Base-by-base conservation (phyloP, 1,140 invertebrate genomes). In the Psix sp. region DNA sequence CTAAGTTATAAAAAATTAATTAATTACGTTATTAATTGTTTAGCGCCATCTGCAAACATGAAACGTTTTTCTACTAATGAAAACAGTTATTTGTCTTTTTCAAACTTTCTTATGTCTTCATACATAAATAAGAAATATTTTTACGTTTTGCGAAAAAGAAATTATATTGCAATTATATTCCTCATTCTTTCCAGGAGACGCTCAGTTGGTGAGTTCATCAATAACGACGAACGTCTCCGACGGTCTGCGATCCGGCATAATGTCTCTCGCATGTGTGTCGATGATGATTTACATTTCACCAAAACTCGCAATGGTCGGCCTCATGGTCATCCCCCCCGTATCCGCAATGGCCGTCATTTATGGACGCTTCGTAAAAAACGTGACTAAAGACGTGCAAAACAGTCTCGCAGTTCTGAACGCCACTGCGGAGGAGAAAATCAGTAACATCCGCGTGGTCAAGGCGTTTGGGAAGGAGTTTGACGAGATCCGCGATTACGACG, bases 271-370 rank as follows among this genome's bases (percentile, higher is more conserved):
- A 38, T 96, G 96, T 7, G 91, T 95, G 13, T 92, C 92, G 3
- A 97, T 99, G 95, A 99, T 99, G 97, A 91, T 97, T 75, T 98
- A 96, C 84, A 95, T 96, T 71, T 99, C 97, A 3, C 91, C 95
- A 5, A 90, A 96, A 67, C 83, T 99, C 52, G 94, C 96, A 3
- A 71, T 95, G 11, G 91, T 98, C 40, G 94, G 96, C 13, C 83
- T 98, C 21, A 87, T 91, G 40, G 93, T 97, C 26, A 95, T 99
- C 7, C 96, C 97, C 14, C 94, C 95, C 6, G 90, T 99, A 13
- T 94, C 94, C 1, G 89, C 91, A 14, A 82, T 96, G 56, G 96
- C 95, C 16, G 91, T 97, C n/a, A 80, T 96, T 9, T 98, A 97
- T 86, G 97, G 96, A 11, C 89, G 94, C 29, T 96, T 94, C 81